phyloP scores from a whole-genome alignment of 2,888 invertebrate species.

The Tetranychus truncatus region DNA sequence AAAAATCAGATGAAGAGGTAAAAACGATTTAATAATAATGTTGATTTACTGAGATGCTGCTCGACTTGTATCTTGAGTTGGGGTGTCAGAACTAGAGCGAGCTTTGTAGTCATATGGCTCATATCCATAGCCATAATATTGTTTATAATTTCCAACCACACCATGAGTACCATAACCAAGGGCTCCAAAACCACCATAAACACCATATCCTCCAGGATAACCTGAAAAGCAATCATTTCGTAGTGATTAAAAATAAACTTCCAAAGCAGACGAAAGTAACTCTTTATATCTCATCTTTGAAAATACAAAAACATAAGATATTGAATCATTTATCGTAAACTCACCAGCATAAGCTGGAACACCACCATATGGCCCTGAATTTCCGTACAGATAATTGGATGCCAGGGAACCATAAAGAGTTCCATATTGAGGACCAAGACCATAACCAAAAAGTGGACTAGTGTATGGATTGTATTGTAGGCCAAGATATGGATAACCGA shows the following conservation, averaged over 20 bases:
- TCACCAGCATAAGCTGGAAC: constrained; percentile 6
- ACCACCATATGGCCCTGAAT: neutral
- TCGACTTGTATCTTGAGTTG: neutral
- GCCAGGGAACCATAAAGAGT: neutral
- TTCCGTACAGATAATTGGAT: neutral
- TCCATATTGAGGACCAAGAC: constrained; percentile 7
- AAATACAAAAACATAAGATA: neutral
- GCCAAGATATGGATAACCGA: constrained; percentile 8
- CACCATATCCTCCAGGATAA: constrained; percentile 7
- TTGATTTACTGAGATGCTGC: neutral
- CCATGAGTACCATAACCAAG: neutral
- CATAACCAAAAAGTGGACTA: constrained; percentile 8
- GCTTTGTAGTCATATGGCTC: neutral
- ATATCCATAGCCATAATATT: constrained; percentile 5
- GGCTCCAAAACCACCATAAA: constrained; percentile 4
- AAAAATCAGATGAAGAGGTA: neutral
- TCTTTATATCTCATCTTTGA: neutral
- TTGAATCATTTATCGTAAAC: neutral
- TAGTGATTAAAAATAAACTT: neutral
- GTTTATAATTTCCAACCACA: neutral
- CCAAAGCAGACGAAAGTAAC: neutral
- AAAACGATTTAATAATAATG: neutral
- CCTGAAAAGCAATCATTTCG: neutral
- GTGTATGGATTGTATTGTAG: constrained; percentile 1
- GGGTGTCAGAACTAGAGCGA: neutral